Evolutionary conservation across 1,140 invertebrate species (phyloP).

Genomic region (Drosophila nebulosa): DNA sequence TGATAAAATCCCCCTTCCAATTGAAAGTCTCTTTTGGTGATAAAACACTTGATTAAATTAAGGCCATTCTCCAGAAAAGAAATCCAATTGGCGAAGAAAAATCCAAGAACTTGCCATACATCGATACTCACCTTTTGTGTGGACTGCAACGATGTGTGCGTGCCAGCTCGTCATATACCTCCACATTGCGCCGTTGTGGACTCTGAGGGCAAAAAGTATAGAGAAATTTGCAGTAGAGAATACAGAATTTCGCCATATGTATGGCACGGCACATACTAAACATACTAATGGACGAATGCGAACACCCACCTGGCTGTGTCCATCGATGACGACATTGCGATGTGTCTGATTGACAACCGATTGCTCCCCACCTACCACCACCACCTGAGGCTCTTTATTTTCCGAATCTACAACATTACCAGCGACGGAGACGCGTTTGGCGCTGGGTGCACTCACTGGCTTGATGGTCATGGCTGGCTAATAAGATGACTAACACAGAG

Average conservation of each 20-base stretch:
- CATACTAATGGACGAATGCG: not conserved
- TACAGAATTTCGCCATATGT: too few species aligned
- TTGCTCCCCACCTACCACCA: slow-evolving; percentile 59
- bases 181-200: slow-evolving; percentile 67
- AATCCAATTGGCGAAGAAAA: too few species aligned
- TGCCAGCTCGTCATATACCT: slow-evolving; percentile 70
- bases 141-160: slow-evolving; percentile 77
- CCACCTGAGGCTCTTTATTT: slow-evolving; percentile 55
- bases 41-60: too few species aligned
- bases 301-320: slow-evolving; percentile 53
- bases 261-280: too few species aligned
- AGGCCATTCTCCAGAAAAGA: too few species aligned
- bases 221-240: slow-evolving; percentile 1
- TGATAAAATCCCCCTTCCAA: too few species aligned
- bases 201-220: slow-evolving; percentile 42
- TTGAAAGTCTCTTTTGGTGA: too few species aligned
- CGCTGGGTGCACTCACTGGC: slow-evolving; percentile 67
- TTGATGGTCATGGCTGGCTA: slow-evolving; percentile 67
- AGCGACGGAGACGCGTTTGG: slow-evolving; percentile 49
- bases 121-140: slow-evolving; percentile 60
- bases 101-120: too few species aligned
- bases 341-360: slow-evolving; percentile 64
- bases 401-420: slow-evolving; percentile 56
- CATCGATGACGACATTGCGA: slow-evolving; percentile 65
- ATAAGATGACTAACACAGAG: not conserved